Evolutionary conservation across 2,113 vertebrate species (phyloP), one percentile per base, ranked within the genome.

Genomic region (Muscicapa adusta): DNA sequence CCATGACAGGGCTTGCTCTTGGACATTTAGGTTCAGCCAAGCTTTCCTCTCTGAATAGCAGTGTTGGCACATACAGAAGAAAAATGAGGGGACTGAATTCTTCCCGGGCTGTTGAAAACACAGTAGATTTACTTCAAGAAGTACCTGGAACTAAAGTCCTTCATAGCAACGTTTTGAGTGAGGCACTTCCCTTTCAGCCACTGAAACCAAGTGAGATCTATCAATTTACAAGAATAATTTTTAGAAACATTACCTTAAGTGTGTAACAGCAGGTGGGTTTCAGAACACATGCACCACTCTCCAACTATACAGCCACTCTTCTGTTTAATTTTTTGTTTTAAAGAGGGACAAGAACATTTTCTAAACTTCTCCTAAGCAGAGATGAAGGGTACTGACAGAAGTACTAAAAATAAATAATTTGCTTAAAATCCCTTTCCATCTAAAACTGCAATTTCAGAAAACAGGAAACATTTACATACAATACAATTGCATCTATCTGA

Each of bases 341-440:
- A 76, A 62, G 12, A 74, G 6, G 4, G 10, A 58, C 19, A 63
- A 1, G 0, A 63, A 63, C 9, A 25, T 51, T 40, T 88, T 18
- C 31, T 72, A 25, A 63, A 25, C 7, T 79, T 82, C 26, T 48
- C 23, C 13, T 9, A 61, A 24, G 28, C n/a, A 86, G 26, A 75
- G 24, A 38, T 23, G 8, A 8, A 5, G 24, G 24, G 10, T 36
- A 47, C 53, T 33, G 8, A 47, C 10, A 57, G 10, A 58, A 75
- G 11, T 16, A 53, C 19, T 19, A 48, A 50, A 68, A 85, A 24
- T 1, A 42, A 82, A 51, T 29, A 0, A 20, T 29, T 50, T 63
- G 17, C n/a, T 54, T 66, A 24, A 87, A 63, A 22, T 0, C 0
- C 2, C 15, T 53, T 73, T 36, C 3, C 3, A 63, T 16, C 29